Conservation (phyloP, 2,888 invertebrate genomes). For the Acleris cristana region DNA sequence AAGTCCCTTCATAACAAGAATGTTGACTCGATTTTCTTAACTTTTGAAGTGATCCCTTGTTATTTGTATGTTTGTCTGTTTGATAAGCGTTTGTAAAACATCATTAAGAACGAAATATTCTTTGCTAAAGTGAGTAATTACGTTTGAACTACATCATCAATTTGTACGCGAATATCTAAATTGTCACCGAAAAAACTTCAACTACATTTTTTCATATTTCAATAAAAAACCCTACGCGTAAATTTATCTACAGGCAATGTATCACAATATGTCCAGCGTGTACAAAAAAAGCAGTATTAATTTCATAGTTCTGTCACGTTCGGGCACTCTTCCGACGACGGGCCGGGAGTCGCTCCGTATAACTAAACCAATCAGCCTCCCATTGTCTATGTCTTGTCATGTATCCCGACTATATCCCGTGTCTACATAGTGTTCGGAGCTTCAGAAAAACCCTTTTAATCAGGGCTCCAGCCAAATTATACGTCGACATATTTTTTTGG, state of each 20-base stretch:
- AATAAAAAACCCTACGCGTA: not conserved
- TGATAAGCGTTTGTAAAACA: too few species aligned
- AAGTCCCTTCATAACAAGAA: too few species aligned
- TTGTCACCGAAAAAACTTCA: not conserved
- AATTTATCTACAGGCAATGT: not conserved
- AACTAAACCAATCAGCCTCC: conserved; percentile 77
- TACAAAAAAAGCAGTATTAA: conserved; percentile 27
- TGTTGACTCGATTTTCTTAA: too few species aligned
- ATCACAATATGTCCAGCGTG: conserved; percentile 5
- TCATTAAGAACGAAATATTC: too few species aligned
- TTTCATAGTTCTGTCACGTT: conserved; percentile 59
- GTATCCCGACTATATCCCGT: conserved; percentile 16
- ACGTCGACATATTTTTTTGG: not conserved
- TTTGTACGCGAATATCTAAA: too few species aligned
- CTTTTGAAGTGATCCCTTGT: too few species aligned
- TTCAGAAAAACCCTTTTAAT: conserved; percentile 13
- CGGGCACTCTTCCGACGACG: conserved; percentile 49
- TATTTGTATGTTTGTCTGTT: too few species aligned
- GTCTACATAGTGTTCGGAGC: conserved; percentile 8
- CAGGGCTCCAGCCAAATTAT: not conserved
- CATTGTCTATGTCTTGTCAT: conserved; percentile 69
- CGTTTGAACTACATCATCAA: too few species aligned
- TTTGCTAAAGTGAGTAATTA: too few species aligned
- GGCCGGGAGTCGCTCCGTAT: conserved; percentile 69
- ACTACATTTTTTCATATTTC: not conserved